A percentile compares a stretch with the other conserved stretches of the same genome.
Conservation (phyloP, 1,140 invertebrate genomes). For the Drosophila takahashii region DNA sequence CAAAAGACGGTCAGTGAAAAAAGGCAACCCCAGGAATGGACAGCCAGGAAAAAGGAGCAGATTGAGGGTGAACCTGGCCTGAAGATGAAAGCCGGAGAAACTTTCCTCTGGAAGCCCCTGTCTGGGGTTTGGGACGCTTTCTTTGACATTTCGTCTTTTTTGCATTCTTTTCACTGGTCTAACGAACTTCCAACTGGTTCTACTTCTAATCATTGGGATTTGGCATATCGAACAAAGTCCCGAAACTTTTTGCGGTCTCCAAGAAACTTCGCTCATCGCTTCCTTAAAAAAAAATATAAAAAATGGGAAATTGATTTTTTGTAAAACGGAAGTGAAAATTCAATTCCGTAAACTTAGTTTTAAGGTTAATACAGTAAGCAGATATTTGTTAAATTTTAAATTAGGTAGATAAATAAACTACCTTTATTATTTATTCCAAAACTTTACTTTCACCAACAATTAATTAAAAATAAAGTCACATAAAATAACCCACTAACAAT, state of each 20-base stretch:
- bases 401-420: too few species aligned
- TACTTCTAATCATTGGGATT: conserved; percentile 74
- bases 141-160: conserved; percentile 61
- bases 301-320: neutral
- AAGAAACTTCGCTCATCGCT: conserved; percentile 35
- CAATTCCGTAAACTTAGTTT: conserved; percentile 2
- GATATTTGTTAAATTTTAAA: too few species aligned
- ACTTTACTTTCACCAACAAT: too few species aligned
- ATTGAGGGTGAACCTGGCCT: conserved; percentile 27
- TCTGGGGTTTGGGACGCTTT: conserved; percentile 20
- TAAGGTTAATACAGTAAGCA: neutral
- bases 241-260: conserved; percentile 70
- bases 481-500: too few species aligned
- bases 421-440: too few species aligned
- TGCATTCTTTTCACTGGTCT: conserved; percentile 71
- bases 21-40: conserved; percentile 52
- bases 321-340: neutral
- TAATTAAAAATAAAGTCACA: too few species aligned
- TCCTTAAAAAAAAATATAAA: neutral
- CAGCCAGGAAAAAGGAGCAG: conserved; percentile 25
- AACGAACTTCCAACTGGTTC: conserved; percentile 57
- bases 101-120: conserved; percentile 36
- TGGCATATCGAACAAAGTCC: conserved; percentile 66
- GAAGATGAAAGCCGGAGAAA: conserved; percentile 64
- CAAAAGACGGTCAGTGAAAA: conserved; percentile 55